Conservation (phyloP, 2,888 invertebrate species). For the Criorhina ranunculi region DNA sequence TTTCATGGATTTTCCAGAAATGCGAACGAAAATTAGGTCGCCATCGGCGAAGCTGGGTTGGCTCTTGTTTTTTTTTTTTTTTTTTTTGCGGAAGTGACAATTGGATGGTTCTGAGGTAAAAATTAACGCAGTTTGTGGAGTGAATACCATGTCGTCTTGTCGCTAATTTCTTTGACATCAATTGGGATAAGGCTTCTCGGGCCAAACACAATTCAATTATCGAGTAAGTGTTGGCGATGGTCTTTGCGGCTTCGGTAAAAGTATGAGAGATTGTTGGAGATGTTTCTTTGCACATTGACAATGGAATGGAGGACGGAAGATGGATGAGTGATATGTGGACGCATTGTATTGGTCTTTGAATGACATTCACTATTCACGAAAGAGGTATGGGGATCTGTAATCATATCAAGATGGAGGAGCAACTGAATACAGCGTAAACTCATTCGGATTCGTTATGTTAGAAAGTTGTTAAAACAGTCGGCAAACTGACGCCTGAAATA, state of each 20-base stretch:
- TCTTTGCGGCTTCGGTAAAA: constrained; percentile 9
- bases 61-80: constrained; percentile 3
- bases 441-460: too few species aligned
- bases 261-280: not conserved
- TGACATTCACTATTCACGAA: too few species aligned
- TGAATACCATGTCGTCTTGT: constrained; percentile 1
- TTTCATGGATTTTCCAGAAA: constrained; percentile 1
- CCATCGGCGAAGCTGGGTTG: not conserved
- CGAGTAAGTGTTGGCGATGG: not conserved
- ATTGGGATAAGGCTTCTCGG: constrained; percentile 19
- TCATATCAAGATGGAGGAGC: too few species aligned
- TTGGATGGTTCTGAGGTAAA: constrained; percentile 34
- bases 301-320: not conserved
- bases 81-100: constrained; percentile 32
- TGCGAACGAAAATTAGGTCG: constrained; percentile 28
- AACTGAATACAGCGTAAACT: too few species aligned
- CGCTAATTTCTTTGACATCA: constrained; percentile 38
- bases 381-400: too few species aligned
- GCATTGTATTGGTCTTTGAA: too few species aligned
- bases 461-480: too few species aligned
- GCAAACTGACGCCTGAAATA: too few species aligned
- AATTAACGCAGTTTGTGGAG: constrained; percentile 28
- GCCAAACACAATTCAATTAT: constrained; percentile 35
- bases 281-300: not conserved
- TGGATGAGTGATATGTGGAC: not conserved